Evolutionary conservation across 1,140 invertebrate species (phyloP).

Genomic region (Hesperophylax magnus): DNA sequence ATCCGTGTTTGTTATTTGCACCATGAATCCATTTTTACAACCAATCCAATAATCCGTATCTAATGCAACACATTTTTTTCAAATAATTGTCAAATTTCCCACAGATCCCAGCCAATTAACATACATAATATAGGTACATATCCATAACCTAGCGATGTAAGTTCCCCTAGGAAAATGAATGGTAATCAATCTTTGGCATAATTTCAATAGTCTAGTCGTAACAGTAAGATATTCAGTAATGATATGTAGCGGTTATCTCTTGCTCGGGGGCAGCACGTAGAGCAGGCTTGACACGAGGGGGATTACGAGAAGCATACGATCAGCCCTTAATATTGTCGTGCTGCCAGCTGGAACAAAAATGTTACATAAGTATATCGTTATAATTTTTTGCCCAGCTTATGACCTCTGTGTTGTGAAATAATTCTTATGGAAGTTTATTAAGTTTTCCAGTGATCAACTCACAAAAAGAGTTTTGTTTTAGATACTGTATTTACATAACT

Average conservation of each 20-base stretch:
- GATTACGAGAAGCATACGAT: constrained; percentile 22
- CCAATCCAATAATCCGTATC: neutral
- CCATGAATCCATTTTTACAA: no score
- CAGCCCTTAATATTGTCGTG: constrained; percentile 26
- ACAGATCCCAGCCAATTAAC: no score
- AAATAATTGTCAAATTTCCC: neutral
- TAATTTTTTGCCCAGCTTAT: no score
- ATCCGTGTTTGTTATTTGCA: no score
- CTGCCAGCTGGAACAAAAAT: constrained; percentile 51
- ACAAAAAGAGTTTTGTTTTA: no score
- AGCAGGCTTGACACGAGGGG: constrained; percentile 28
- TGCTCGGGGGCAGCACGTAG: neutral
- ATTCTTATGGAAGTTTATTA: no score
- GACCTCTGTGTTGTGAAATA: no score
- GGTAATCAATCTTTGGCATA: constrained; percentile 30
- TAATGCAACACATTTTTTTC: neutral
- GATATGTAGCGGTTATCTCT: constrained; percentile 53
- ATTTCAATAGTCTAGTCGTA: constrained; percentile 19
- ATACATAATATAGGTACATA: no score
- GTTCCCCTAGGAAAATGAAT: neutral
- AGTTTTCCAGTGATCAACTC: no score
- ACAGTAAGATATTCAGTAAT: constrained; percentile 9
- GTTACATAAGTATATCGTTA: no score
- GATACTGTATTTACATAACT: no score
- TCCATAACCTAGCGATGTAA: neutral